These are phyloP conservation scores for Lepetodrilus schrolli DNA, from an alignment of 2,888 invertebrate genomes.

Conservation along the genomic window DNA sequence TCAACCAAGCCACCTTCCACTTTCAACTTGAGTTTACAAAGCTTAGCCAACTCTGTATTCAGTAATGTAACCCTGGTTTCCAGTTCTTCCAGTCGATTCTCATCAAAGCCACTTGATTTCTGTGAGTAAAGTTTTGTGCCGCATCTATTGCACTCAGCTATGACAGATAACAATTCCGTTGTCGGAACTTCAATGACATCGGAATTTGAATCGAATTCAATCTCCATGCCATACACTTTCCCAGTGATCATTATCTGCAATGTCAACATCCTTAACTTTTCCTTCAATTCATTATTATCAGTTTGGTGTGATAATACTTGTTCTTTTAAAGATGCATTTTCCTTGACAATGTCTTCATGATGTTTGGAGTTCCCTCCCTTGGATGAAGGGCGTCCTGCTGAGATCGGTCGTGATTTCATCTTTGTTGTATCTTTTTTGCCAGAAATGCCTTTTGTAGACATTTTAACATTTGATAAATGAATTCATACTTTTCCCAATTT, in stretches of 20 bases:
- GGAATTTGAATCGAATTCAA: conserved; percentile 1
- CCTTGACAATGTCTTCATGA: conserved; percentile 48
- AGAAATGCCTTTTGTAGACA: conserved; percentile 7
- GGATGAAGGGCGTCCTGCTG: background rate
- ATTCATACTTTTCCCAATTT: background rate
- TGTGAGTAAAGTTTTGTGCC: background rate
- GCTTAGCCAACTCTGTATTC: conserved; percentile 66
- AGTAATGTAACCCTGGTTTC: conserved; percentile 71
- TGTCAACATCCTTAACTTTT: conserved; percentile 45
- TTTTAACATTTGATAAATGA: too few species aligned
- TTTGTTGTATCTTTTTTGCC: conserved; percentile 6
- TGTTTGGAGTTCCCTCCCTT: conserved; percentile 11
- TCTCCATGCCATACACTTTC: conserved; percentile 28
- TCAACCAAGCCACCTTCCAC: conserved; percentile 67
- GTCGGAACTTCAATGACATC: conserved; percentile 28
- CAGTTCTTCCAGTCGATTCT: conserved; percentile 66
- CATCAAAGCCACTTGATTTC: conserved; percentile 35
- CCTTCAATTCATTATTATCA: conserved; percentile 50
- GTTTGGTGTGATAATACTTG: conserved; percentile 45
- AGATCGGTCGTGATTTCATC: background rate
- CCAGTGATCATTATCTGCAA: conserved; percentile 52
- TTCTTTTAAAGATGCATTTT: conserved; percentile 48
- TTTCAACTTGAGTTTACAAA: conserved; percentile 60
- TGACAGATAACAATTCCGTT: conserved; percentile 22
- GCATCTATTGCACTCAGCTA: conserved; percentile 30